A percentile compares a stretch with the other conserved stretches of the same genome.
phyloP scores from a whole-genome alignment of 1,140 invertebrate genomes.

The Hypothenemus hampei region DNA sequence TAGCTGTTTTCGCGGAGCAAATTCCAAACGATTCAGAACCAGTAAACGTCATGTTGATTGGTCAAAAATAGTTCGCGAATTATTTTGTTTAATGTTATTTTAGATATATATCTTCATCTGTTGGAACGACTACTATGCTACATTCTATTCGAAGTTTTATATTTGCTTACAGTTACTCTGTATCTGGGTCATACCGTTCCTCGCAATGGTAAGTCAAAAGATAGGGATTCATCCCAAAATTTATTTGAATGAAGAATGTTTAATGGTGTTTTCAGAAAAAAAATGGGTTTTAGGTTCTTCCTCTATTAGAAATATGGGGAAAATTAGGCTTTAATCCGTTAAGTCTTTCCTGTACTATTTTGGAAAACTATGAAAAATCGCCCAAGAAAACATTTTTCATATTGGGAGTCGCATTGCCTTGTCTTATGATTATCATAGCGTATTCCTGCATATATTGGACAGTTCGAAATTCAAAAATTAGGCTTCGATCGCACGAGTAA shows the following conservation, averaged over 20 bases:
- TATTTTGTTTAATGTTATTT: constrained; percentile 38
- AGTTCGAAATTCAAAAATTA: constrained; percentile 65
- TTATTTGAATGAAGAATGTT: neutral
- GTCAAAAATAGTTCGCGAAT: no score
- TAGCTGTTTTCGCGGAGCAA: no score
- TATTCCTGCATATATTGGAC: constrained; percentile 83
- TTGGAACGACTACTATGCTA: constrained; percentile 66
- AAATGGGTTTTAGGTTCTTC: constrained; percentile 66
- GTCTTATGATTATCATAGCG: constrained; percentile 73
- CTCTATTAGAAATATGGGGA: constrained; percentile 77
- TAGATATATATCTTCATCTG: constrained; percentile 81
- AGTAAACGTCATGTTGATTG: no score
- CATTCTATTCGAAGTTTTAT: constrained; percentile 65
- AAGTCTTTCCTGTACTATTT: constrained; percentile 82
- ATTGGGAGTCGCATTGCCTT: constrained; percentile 76
- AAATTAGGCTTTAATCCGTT: constrained; percentile 67
- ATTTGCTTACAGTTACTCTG: constrained; percentile 70
- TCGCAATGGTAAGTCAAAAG: constrained; percentile 54
- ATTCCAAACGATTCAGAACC: no score
- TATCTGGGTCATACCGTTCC: constrained; percentile 69
- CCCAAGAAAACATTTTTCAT: constrained; percentile 83
- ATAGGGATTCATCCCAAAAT: constrained; percentile 13
- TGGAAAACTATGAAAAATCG: constrained; percentile 68
- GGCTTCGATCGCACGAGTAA: constrained; percentile 62
- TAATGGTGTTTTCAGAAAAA: neutral